These are phyloP conservation scores for Phoenicopterus ruber DNA, from an alignment of 2,113 vertebrate species.

Conservation along the genomic window DNA sequence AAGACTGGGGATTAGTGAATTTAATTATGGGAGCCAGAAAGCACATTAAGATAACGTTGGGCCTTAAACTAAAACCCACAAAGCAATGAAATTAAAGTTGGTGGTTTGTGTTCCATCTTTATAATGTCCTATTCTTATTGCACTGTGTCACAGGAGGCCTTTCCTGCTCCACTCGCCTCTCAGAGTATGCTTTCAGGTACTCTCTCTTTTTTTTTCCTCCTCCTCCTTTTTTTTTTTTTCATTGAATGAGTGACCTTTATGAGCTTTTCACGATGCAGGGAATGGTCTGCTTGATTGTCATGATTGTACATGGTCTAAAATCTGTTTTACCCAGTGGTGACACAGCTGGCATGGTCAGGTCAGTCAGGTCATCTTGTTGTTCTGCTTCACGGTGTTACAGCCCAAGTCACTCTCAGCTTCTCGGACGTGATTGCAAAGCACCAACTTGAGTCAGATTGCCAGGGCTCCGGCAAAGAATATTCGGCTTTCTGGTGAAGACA, in stretches of 20 bases:
- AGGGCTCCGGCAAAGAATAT: neutral
- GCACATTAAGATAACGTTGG: conserved; percentile 49
- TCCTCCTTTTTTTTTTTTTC: neutral
- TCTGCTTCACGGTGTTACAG: accelerated
- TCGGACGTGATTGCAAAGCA: accelerated
- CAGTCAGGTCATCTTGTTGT: neutral
- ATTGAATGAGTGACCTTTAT: neutral
- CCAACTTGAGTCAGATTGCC: accelerated
- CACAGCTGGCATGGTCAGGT: neutral
- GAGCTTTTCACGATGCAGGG: neutral
- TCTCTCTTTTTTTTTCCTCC: too few relatives aligned
- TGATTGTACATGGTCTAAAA: accelerated
- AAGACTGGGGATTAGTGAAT: conserved; percentile 64
- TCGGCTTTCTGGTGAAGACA: neutral
- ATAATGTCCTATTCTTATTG: neutral
- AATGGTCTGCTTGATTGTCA: neutral
- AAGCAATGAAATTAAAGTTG: neutral
- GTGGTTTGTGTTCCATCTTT: neutral
- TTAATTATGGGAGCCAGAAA: conserved; percentile 63
- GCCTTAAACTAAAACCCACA: conserved; percentile 47
- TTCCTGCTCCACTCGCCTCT: neutral
- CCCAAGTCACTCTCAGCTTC: neutral
- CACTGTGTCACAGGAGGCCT: neutral
- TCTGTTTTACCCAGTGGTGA: neutral
- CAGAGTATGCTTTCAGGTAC: accelerated